Conservation (phyloP, 2,797 vertebrate genomes). For the Scarus forsteni region DNA sequence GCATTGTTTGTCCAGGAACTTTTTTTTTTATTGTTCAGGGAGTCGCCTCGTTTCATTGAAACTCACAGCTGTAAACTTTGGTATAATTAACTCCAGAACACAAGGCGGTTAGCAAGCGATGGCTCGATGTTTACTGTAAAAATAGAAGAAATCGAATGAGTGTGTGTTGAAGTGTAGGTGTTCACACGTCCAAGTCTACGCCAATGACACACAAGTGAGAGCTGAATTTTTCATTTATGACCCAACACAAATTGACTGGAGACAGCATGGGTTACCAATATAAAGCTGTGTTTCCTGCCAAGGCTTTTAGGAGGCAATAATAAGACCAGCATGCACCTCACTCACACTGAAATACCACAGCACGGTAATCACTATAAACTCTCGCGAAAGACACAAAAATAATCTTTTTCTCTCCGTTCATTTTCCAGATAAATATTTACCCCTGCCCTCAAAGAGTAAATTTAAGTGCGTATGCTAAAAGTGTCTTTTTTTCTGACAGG, state of each 20-base stretch:
- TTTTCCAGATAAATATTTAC: slow-evolving; percentile 83
- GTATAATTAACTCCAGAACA: slow-evolving; percentile 84
- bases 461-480: slow-evolving; percentile 71
- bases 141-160: slow-evolving; percentile 69
- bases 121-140: slow-evolving; percentile 80
- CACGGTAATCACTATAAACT: slow-evolving; percentile 69
- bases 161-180: slow-evolving; percentile 32
- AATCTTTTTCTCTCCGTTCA: slow-evolving; percentile 56
- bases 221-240: slow-evolving; percentile 75
- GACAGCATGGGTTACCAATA: slow-evolving; percentile 71
- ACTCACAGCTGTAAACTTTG: slow-evolving; percentile 79
- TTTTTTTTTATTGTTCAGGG: slow-evolving; percentile 71
- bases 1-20: slow-evolving; percentile 73
- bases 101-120: slow-evolving; percentile 72
- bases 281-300: slow-evolving; percentile 69
- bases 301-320: slow-evolving; percentile 72
- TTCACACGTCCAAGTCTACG: slow-evolving; percentile 44
- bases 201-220: slow-evolving; percentile 72
- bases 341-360: slow-evolving; percentile 69
- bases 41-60: slow-evolving; percentile 76
- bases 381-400: slow-evolving; percentile 61
- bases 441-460: slow-evolving; percentile 59
- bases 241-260: slow-evolving; percentile 74
- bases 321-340: slow-evolving; percentile 59
- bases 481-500: slow-evolving; percentile 55